Percentiles rank a stretch among this genome's conserved stretches.
These are phyloP conservation scores for Rhagophthalmus giganteus DNA, from an alignment of 2,888 invertebrate species.

Conservation along the genomic window DNA sequence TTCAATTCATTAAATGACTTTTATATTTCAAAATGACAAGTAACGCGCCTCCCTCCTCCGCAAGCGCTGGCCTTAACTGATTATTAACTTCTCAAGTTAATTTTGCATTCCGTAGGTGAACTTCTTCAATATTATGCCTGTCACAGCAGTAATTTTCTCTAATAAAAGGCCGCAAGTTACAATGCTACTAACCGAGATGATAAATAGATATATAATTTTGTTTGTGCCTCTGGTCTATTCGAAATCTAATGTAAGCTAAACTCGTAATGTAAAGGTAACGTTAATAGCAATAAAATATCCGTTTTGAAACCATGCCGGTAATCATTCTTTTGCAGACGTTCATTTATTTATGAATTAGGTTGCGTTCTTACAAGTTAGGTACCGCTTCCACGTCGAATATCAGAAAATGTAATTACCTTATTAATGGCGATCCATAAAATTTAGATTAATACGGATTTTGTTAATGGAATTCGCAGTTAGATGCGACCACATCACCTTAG, in stretches of 20 bases:
- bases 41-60: not conserved
- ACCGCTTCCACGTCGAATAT: not conserved
- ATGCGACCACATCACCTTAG: not conserved
- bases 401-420: not conserved
- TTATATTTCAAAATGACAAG: conserved; percentile 7
- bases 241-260: not conserved
- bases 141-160: conserved; percentile 5
- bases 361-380: not conserved
- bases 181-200: conserved; percentile 10
- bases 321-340: conserved; percentile 1
- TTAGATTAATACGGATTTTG: not conserved
- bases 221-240: conserved; percentile 5
- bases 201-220: conserved; percentile 9
- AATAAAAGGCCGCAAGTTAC: conserved; percentile 2
- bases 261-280: conserved; percentile 8
- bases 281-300: conserved; percentile 4
- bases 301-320: conserved; percentile 9
- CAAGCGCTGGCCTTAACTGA: not conserved
- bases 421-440: not conserved
- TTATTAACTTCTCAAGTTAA: conserved; percentile 7
- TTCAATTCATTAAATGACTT: conserved; percentile 5
- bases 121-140: conserved; percentile 4
- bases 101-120: conserved; percentile 7
- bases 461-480: not conserved
- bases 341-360: not conserved